phyloP scores from a whole-genome alignment of 1,140 invertebrate genomes.

The Dysdera silvatica region DNA sequence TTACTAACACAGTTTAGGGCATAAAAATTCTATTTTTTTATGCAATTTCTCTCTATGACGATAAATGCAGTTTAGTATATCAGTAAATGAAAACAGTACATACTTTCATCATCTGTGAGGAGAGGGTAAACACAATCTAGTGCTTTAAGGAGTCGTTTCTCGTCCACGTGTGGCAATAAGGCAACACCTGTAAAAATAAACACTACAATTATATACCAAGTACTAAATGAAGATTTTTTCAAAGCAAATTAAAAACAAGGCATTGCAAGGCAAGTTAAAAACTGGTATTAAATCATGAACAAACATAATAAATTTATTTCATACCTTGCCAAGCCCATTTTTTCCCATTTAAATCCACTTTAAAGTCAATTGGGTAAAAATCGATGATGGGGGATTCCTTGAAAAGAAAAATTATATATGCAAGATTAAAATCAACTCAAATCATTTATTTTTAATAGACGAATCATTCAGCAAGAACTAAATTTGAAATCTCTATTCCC shows the following conservation, averaged over 20 bases:
- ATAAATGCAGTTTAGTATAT: not conserved
- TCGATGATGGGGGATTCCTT: slow-evolving; percentile 93
- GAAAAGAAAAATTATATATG: slow-evolving; percentile 35
- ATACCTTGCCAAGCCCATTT: slow-evolving; percentile 95
- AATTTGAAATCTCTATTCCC: too few species aligned
- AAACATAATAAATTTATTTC: not conserved
- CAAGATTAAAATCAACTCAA: slow-evolving; percentile 4
- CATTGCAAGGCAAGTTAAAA: not conserved
- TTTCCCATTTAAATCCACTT: slow-evolving; percentile 98
- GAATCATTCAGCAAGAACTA: not conserved
- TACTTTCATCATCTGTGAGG: slow-evolving; percentile 71
- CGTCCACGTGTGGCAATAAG: slow-evolving; percentile 94
- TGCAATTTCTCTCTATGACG: too few species aligned
- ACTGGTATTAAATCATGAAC: not conserved
- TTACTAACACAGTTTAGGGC: slow-evolving; percentile 4
- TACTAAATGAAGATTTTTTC: not conserved
- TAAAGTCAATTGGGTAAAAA: slow-evolving; percentile 97
- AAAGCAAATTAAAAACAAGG: not conserved
- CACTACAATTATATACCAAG: not conserved
- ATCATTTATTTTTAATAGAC: not conserved
- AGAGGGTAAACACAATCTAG: slow-evolving; percentile 68
- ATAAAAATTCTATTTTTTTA: not conserved
- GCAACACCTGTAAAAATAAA: slow-evolving; percentile 62
- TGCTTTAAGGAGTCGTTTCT: slow-evolving; percentile 78
- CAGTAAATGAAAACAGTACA: slow-evolving; percentile 15